phyloP scores from a whole-genome alignment of 2,888 invertebrate species.

The Tachystola acroxantha region DNA sequence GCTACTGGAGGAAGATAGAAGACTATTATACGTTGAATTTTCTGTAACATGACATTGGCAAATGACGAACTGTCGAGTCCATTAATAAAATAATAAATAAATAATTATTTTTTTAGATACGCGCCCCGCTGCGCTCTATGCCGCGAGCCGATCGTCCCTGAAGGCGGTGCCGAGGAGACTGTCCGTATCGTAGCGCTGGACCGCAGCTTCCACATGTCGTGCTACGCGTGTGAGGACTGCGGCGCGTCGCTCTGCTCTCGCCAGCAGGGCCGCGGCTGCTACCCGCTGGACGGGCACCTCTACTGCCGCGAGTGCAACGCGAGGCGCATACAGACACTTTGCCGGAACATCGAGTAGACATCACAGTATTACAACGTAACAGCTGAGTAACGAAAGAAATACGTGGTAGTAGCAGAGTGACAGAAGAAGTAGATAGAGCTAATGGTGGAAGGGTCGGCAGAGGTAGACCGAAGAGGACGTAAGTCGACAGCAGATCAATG shows the following conservation, averaged over 20 bases:
- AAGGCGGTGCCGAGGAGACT: constrained; percentile 96
- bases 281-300: constrained; percentile 96
- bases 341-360: constrained; percentile 74
- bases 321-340: constrained; percentile 92
- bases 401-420: too few species aligned
- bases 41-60: too few species aligned
- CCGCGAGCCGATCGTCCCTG: constrained; percentile 96
- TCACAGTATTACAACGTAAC: too few species aligned
- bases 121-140: constrained; percentile 98
- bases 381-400: too few species aligned
- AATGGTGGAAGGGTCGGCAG: too few species aligned
- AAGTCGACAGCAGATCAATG: too few species aligned
- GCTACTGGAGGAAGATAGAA: too few species aligned
- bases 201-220: constrained; percentile 96
- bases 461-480: too few species aligned
- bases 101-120: constrained; percentile 69
- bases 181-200: constrained; percentile 98
- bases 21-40: too few species aligned
- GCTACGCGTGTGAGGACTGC: constrained; percentile 98
- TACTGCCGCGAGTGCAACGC: constrained; percentile 98
- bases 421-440: too few species aligned
- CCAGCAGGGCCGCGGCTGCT: constrained; percentile 96
- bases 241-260: constrained; percentile 93
- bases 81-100: not conserved
- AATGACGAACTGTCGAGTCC: too few species aligned